Evolutionary conservation across 2,113 vertebrate genomes (phyloP).

Genomic region (Scalopus aquaticus): DNA sequence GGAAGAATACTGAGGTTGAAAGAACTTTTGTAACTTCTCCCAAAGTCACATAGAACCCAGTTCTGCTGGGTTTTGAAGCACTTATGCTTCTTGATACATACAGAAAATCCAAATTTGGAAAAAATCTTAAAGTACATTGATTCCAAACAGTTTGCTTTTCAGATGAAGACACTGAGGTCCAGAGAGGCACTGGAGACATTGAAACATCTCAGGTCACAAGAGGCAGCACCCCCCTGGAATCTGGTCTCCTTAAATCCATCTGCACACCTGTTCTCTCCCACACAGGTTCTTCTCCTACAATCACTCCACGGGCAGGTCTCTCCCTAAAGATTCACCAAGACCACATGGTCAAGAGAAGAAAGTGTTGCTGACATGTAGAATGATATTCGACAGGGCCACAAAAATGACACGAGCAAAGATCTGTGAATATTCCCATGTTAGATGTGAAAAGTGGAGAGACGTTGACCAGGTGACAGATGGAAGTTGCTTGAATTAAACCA

Average conservation of each 20-base stretch:
- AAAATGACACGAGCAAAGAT: background rate
- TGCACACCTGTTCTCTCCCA: background rate
- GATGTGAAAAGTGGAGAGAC: background rate
- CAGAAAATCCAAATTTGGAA: background rate
- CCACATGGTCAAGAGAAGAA: background rate
- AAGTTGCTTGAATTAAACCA: background rate
- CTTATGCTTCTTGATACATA: background rate
- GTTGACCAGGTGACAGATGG: background rate
- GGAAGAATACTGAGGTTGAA: background rate
- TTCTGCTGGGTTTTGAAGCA: background rate
- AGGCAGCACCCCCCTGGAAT: rapidly evolving
- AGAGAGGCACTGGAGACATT: background rate
- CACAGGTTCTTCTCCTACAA: rapidly evolving
- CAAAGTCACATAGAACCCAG: background rate
- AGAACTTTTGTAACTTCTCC: background rate
- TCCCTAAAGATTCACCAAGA: background rate
- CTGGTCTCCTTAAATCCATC: background rate
- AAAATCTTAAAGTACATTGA: background rate
- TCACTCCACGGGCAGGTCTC: rapidly evolving
- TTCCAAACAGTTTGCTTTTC: background rate
- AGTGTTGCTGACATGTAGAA: background rate
- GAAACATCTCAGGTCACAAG: rapidly evolving
- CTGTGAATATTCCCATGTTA: rapidly evolving
- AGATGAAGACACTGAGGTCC: background rate
- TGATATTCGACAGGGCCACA: background rate